Evolutionary conservation across 2,888 invertebrate species (phyloP), one percentile per base, ranked within the genome.

Genomic region (Lypha dubia): DNA sequence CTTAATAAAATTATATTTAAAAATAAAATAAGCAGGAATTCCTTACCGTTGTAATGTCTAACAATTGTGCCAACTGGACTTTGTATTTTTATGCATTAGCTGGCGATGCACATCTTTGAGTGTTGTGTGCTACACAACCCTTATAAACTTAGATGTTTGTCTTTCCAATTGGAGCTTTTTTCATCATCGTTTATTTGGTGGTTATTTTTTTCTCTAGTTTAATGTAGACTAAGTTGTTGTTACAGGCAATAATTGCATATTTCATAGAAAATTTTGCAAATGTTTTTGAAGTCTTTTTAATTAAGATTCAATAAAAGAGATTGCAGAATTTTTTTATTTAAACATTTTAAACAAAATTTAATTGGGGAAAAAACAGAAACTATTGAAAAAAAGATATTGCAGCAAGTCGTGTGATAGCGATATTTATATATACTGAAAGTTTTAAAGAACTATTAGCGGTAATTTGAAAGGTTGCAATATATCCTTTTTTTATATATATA

Each of bases 1-100:
- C 73, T 77, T 73, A 77, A 83, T 68, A 62, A 60, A 77, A 73
- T 77, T 68, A 65, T 44, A 22, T 60, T n/a, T 28, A 22, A 6
- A 22, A 46, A 65, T 32, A 28, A 32, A n/a, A n/a, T n/a, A 35
- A 67, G 9, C 32, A 35, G 24, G 11, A 44, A 38, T 17, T 70
- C 38, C 6, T 68, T 22, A 53, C 65, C 60, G 49, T 49, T 60
- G 35, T 38, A n/a, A 41, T 53, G 20, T 22, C 11, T 35, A 44
- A 53, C 28, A 68, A 49, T 70, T 62, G 38, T 56, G 46, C 49
- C 38, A 70, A 68, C 58, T 70, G 62, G 68, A 70, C 68, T 77
- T 76, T 67, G n/a, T 46, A 56, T 56, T 32, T n/a, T 24, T 17
- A 4, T 38, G 20, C 44, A 17, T 24, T 22, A 38, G 13, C 7